Evolutionary conservation across 2,113 vertebrate species (phyloP).

Genomic region (Anolis carolinensis): DNA sequence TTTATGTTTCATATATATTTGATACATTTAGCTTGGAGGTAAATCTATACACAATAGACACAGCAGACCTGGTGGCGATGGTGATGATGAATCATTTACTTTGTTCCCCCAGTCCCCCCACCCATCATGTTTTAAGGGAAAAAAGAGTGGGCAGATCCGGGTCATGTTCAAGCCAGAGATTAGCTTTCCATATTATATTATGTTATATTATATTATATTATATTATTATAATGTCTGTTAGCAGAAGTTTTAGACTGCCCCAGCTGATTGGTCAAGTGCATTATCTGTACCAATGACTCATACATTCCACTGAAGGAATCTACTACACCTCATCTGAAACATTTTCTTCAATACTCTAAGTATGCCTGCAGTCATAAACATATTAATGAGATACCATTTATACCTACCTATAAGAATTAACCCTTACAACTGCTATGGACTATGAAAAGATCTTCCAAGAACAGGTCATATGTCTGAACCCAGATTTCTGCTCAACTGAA

Average conservation of each 20-base stretch:
- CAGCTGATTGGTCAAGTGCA: background rate
- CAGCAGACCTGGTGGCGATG: too few species aligned
- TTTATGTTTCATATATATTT: too few species aligned
- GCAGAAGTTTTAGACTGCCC: background rate
- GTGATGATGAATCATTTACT: too few species aligned
- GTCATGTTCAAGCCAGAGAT: background rate
- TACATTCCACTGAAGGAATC: background rate
- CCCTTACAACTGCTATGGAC: background rate
- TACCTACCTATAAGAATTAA: constrained; percentile 9
- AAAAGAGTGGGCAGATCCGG: background rate
- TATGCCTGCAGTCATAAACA: background rate
- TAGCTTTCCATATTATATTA: background rate
- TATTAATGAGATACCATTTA: constrained; percentile 21
- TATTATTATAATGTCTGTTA: too few species aligned
- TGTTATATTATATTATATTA: background rate
- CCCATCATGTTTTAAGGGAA: background rate
- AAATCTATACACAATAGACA: too few species aligned
- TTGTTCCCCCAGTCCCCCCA: too few species aligned
- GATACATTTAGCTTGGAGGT: too few species aligned
- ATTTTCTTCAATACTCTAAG: background rate
- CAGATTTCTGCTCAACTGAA: background rate
- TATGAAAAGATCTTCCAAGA: background rate
- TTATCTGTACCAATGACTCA: background rate
- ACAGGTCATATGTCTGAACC: background rate
- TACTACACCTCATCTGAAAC: background rate